Conservation (phyloP, 2,797 vertebrate genomes). For the Xyrichtys novacula region DNA sequence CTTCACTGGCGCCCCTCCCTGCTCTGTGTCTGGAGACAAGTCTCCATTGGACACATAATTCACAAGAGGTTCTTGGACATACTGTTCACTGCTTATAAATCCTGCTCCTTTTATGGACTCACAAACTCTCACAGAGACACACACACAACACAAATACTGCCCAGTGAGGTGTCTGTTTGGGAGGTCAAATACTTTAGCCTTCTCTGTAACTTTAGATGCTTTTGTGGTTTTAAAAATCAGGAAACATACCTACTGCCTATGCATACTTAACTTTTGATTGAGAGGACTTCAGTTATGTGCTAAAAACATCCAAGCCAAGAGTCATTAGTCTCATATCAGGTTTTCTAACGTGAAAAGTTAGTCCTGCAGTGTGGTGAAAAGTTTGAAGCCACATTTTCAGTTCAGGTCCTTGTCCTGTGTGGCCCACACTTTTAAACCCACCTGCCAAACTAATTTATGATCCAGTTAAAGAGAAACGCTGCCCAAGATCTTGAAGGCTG, state of each 20-base stretch:
- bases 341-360: slow-evolving; percentile 48
- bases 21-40: slow-evolving; percentile 58
- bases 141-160: slow-evolving; percentile 15
- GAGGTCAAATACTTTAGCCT: slow-evolving; percentile 44
- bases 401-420: slow-evolving; percentile 66
- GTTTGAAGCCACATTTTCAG: slow-evolving; percentile 52
- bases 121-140: slow-evolving; percentile 6
- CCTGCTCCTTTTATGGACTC: slow-evolving; percentile 65
- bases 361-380: slow-evolving; percentile 21
- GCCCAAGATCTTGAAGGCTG: slow-evolving; percentile 75
- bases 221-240: slow-evolving; percentile 1
- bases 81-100: slow-evolving; percentile 75
- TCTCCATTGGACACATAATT: slow-evolving; percentile 71
- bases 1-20: slow-evolving; percentile 55
- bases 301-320: not conserved
- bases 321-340: not conserved
- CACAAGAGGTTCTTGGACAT: slow-evolving; percentile 65
- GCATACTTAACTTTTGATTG: slow-evolving; percentile 1
- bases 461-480: slow-evolving; percentile 76
- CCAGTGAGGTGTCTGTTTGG: slow-evolving; percentile 14
- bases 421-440: slow-evolving; percentile 71
- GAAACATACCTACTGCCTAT: not conserved
- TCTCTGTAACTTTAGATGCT: slow-evolving; percentile 5
- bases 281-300: too few species aligned
- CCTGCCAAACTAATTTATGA: slow-evolving; percentile 82